Percentiles rank a stretch among this genome's conserved stretches.
Conservation (phyloP, 2,113 vertebrate genomes). For the Bos taurus region ARS-UCD2.0 NC_037352.1:29582001-29582500, state of each 20-base stretch:
- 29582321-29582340: no score
- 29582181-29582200: not conserved
- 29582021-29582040: not conserved
- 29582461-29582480: not conserved
- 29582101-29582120: not conserved
- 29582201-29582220: not conserved
- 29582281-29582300: not conserved
- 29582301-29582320: not conserved
- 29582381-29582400: no score
- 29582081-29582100: not conserved
- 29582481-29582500: fast-evolving
- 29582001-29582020: not conserved
- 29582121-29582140: not conserved
- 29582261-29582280: no score
- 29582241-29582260: no score
- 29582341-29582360: no score
- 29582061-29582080: not conserved
- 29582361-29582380: no score
- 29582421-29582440: no score
- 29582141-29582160: not conserved
- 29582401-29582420: no score
- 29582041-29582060: not conserved
- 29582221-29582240: not conserved
- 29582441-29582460: not conserved
- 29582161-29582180: not conserved